Evolutionary conservation across 2,888 invertebrate genomes (phyloP).

Genomic region (Morinoia aosen): DNA sequence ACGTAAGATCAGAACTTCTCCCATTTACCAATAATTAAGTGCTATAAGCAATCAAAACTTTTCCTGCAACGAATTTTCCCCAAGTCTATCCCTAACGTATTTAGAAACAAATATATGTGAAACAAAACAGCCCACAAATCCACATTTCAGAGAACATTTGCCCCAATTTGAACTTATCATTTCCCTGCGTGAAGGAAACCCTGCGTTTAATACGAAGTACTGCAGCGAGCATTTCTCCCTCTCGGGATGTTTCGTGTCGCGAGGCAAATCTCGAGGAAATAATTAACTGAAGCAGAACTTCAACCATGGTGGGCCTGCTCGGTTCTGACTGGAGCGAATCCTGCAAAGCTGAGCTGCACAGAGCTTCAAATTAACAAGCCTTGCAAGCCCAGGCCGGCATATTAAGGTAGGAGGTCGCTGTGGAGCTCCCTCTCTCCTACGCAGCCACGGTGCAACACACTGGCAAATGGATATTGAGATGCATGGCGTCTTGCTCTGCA

Average conservation of each 20-base stretch:
- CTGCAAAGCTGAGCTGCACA: not conserved
- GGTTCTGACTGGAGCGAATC: not conserved
- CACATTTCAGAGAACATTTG: not conserved
- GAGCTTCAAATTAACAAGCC: not conserved
- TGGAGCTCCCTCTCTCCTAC: not conserved
- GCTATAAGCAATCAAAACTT: not conserved
- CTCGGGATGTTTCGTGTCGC: not conserved
- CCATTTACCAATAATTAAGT: not conserved
- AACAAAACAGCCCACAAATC: not conserved
- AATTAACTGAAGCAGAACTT: not conserved
- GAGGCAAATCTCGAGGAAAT: not conserved
- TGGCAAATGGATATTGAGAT: not conserved
- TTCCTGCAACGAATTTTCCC: too few relatives aligned
- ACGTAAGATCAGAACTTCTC: not conserved
- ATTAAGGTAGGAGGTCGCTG: not conserved
- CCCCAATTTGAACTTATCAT: not conserved
- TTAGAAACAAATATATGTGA: not conserved
- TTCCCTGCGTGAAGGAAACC: not conserved
- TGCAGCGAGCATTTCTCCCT: not conserved
- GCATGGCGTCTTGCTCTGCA: slow-evolving; percentile 13
- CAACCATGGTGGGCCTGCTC: not conserved
- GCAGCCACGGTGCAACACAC: not conserved
- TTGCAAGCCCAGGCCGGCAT: not conserved
- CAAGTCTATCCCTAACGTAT: not conserved
- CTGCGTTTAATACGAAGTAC: not conserved